These are phyloP conservation scores for Muscicapa striata DNA, from an alignment of 2,797 vertebrate genomes.

Conservation along the genomic window DNA sequence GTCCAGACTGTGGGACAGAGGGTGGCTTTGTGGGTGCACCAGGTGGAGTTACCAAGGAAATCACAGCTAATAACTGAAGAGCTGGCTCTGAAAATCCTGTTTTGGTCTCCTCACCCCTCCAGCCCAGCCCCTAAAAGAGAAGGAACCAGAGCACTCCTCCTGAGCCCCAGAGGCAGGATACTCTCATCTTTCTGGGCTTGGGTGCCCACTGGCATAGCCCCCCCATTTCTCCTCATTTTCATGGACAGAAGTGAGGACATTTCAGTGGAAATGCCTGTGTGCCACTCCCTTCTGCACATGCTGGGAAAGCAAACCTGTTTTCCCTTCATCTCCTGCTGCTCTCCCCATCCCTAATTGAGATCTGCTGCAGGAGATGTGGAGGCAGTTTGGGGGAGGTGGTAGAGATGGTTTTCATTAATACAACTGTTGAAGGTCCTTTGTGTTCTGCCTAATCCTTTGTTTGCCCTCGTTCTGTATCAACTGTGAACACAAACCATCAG, in stretches of 20 bases:
- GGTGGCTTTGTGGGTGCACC: not conserved
- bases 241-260: not conserved
- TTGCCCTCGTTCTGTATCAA: not conserved
- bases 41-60: not conserved
- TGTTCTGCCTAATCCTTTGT: slow-evolving; percentile 24
- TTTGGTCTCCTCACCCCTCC: not conserved
- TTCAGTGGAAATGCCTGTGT: fast-evolving
- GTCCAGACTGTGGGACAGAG: not conserved
- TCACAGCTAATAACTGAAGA: not conserved
- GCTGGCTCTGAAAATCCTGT: not conserved
- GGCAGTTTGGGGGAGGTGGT: not conserved
- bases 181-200: not conserved
- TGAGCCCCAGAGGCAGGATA: not conserved
- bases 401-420: not conserved
- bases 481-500: not conserved
- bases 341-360: not conserved
- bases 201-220: not conserved
- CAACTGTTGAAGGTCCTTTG: not conserved
- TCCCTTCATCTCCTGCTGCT: not conserved
- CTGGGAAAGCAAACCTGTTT: not conserved
- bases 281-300: not conserved
- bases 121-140: not conserved
- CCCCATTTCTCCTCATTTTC: not conserved
- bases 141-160: not conserved
- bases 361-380: not conserved